Conservation (phyloP, 2,797 vertebrate genomes). For the Gambusia yucatana region DNA sequence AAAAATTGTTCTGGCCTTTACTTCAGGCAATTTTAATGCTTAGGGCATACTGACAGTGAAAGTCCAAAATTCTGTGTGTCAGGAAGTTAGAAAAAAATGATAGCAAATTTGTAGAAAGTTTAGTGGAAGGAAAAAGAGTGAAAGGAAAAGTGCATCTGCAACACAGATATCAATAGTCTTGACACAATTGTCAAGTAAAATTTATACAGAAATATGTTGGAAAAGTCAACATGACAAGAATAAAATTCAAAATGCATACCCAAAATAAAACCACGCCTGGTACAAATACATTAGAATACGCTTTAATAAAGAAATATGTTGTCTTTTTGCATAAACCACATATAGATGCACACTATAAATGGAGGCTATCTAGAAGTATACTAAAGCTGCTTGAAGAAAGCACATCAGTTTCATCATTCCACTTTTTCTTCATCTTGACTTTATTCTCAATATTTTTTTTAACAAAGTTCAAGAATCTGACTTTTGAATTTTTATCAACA, state of each 20-base stretch:
- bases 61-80: neutral
- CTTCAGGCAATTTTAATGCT: neutral
- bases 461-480: neutral
- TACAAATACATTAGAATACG: neutral
- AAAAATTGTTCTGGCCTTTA: neutral
- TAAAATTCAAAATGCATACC: neutral
- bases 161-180: neutral
- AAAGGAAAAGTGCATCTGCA: neutral
- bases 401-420: neutral
- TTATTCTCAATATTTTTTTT: neutral
- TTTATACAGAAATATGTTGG: neutral
- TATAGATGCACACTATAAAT: neutral
- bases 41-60: neutral
- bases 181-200: neutral
- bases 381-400: neutral
- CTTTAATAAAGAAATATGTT: neutral
- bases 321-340: neutral
- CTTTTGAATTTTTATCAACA: neutral
- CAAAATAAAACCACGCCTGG: neutral
- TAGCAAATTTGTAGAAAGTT: neutral
- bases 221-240: neutral
- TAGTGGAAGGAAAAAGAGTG: neutral
- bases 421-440: neutral
- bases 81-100: neutral
- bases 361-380: neutral